These are phyloP conservation scores for Macrophya alboannulata DNA, from an alignment of 2,888 invertebrate species.

Conservation along the genomic window DNA sequence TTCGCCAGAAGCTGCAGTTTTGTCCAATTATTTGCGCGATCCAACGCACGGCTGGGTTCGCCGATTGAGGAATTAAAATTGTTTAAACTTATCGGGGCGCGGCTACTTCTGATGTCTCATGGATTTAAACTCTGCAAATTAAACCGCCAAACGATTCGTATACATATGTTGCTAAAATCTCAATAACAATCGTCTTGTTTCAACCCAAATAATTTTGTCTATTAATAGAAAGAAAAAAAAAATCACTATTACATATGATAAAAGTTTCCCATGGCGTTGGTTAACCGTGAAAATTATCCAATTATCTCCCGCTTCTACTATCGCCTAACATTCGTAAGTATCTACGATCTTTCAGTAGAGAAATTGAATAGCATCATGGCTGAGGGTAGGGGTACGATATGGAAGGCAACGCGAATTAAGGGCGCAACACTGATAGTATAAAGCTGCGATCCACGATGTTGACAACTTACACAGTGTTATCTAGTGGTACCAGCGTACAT, in stretches of 20 bases:
- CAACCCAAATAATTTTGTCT: background rate
- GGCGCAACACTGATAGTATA: conserved; percentile 43
- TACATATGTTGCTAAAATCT: conserved; percentile 1
- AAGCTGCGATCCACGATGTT: conserved; percentile 60
- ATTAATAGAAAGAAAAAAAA: background rate
- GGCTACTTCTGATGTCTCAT: conserved; percentile 59
- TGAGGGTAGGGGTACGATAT: conserved; percentile 18
- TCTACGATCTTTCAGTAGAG: conserved; percentile 69
- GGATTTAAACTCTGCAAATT: background rate
- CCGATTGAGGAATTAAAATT: conserved; percentile 76
- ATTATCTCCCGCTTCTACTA: conserved; percentile 68
- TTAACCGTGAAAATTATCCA: conserved; percentile 77
- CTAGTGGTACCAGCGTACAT: conserved; percentile 77
- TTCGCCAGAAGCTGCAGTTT: conserved; percentile 71
- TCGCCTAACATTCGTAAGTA: conserved; percentile 63
- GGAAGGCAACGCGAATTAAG: conserved; percentile 44
- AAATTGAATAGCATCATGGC: conserved; percentile 56
- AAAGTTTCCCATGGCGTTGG: conserved; percentile 32
- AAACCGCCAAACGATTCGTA: conserved; percentile 22
- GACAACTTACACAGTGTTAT: conserved; percentile 79
- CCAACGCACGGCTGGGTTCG: conserved; percentile 60
- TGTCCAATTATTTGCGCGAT: conserved; percentile 72
- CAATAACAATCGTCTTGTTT: conserved; percentile 13
- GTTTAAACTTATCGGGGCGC: conserved; percentile 66
- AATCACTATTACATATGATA: background rate